Conservation (phyloP, 1,140 invertebrate species). For the Ridgeia piscesae region DNA sequence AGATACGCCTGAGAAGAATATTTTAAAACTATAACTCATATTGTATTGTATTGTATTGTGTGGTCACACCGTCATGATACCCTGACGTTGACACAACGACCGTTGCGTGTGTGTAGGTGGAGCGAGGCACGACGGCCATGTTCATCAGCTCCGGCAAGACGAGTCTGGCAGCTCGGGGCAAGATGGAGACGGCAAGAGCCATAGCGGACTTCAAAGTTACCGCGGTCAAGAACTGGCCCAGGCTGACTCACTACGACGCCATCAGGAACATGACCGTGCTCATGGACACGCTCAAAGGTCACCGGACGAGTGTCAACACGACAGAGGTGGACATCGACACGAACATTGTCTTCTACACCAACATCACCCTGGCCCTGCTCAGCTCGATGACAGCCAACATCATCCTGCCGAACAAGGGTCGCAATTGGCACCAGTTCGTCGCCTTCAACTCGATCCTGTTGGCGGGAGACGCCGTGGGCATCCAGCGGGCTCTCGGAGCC, state of each 20-base stretch:
- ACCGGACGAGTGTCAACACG: neutral
- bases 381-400: neutral
- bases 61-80: too few relatives aligned
- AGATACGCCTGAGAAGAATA: too few relatives aligned
- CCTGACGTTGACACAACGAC: neutral
- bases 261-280: neutral
- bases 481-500: slow-evolving; percentile 1
- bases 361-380: neutral
- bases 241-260: neutral
- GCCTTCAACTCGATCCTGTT: slow-evolving; percentile 6
- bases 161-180: neutral
- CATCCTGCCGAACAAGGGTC: neutral
- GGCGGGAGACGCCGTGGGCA: slow-evolving; percentile 7
- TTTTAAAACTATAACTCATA: too few relatives aligned
- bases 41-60: too few relatives aligned
- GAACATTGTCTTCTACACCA: neutral
- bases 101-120: neutral
- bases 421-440: neutral
- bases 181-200: neutral
- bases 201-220: neutral
- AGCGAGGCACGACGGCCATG: neutral
- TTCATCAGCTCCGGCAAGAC: neutral
- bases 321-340: neutral
- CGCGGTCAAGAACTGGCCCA: neutral
- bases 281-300: neutral